Base-by-base conservation (phyloP, 2,888 invertebrate species). In the Sinhomidia bicolor region DNA sequence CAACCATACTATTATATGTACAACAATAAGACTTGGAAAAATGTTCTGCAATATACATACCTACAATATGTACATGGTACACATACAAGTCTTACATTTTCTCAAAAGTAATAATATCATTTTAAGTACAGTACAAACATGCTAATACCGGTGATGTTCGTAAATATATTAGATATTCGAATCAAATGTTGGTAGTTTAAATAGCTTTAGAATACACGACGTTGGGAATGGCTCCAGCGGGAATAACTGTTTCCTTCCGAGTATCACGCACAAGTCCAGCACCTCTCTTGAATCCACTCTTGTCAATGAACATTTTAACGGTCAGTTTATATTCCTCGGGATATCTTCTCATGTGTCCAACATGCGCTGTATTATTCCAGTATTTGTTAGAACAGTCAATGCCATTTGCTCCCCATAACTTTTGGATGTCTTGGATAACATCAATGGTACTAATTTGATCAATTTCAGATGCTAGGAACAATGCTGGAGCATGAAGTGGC, bases 281-380 rank as follows among this genome's bases (percentile, higher is more conserved):
- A 83, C 94, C 94, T 93, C 93, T 93, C 90, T 94, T 94, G 68
- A 95, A 93, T 20, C 94, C 94, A 88, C 95, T 93, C 36, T 94
- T 93, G 89, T 94, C 93, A 74, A 96, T 93, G 92, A 96, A 96
- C 0, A 94, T 93, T 91, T 95, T 94, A 10, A 96, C 92, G 17
- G 95, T 94, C 3, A 94, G 93, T 3, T 95, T 93, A 93, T 96
- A 96, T 92, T 96, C 96, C 76, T 95, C 95, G 0, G 95, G 95
- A 93, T 96, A 95, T 87, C 94, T 94, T 54, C 93, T 94, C 93
- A 95, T 95, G 92, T 96, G 96, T 68, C 95, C 95, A 20, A 97
- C 97, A 93, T 97, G 97, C 0, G 95, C 95, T 0, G 97, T 96
- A 87, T 95, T 94, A 32, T 96, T 95, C 95, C 96, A 97, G 93